These are phyloP conservation scores for Chiroxiphia lanceolata DNA, from an alignment of 2,797 vertebrate species.

Conservation along the genomic window DNA sequence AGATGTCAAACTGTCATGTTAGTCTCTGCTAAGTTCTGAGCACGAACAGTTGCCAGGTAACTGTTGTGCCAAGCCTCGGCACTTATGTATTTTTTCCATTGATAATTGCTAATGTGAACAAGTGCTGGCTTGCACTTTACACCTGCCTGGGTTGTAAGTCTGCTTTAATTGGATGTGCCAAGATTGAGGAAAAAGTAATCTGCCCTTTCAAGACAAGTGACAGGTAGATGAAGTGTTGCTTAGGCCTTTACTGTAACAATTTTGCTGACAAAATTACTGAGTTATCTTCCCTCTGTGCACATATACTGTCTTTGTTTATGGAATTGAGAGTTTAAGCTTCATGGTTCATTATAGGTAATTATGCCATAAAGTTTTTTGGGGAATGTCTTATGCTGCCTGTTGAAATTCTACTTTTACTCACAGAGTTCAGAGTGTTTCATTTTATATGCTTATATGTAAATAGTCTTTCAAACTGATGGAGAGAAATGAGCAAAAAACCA, in stretches of 20 bases:
- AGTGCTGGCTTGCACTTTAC: constrained; percentile 77
- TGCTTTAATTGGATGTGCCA: constrained; percentile 81
- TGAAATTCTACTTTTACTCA: not conserved
- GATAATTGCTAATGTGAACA: constrained; percentile 80
- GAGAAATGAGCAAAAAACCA: not conserved
- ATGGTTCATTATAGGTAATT: constrained; percentile 23
- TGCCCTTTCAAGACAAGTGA: constrained; percentile 76
- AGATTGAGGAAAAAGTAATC: constrained; percentile 78
- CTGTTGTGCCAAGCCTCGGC: constrained; percentile 67
- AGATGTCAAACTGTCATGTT: constrained; percentile 74
- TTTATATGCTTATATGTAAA: not conserved
- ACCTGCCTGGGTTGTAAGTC: constrained; percentile 75
- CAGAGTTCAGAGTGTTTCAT: not conserved
- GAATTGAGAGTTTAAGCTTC: constrained; percentile 24
- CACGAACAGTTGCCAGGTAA: constrained; percentile 72
- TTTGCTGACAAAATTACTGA: constrained; percentile 76
- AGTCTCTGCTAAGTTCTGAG: constrained; percentile 53
- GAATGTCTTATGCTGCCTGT: not conserved
- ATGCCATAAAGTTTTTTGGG: not conserved
- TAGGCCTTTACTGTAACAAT: constrained; percentile 71
- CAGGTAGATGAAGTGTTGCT: constrained; percentile 76
- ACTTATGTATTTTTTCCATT: constrained; percentile 73
- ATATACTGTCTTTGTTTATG: constrained; percentile 36
- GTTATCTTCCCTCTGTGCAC: constrained; percentile 61
- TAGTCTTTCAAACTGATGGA: not conserved